Percentiles rank a stretch among this genome's conserved stretches.
Evolutionary conservation across 2,797 vertebrate genomes (phyloP).

Genomic region (Orestias chungarensis): DNA sequence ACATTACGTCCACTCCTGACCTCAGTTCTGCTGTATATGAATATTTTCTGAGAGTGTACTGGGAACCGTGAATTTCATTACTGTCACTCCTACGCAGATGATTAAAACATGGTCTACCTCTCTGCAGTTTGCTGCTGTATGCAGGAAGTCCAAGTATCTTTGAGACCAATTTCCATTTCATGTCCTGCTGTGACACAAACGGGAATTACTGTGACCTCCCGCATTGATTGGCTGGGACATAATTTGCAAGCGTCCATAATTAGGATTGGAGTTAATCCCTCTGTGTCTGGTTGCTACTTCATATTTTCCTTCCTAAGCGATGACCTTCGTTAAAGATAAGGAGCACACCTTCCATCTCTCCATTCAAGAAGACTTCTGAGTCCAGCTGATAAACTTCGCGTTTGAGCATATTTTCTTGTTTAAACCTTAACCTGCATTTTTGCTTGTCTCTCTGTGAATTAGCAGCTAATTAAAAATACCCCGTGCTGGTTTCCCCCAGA

Average conservation of each 20-base stretch:
- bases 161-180: conserved; percentile 61
- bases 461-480: conserved; percentile 53
- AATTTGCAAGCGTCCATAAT: conserved; percentile 71
- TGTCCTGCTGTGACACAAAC: conserved; percentile 57
- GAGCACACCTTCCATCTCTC: conserved; percentile 61
- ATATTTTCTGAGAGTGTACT: conserved; percentile 31
- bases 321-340: conserved; percentile 80
- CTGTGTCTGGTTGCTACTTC: conserved; percentile 62
- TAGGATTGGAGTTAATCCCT: conserved; percentile 77
- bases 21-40: conserved; percentile 15
- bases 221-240: conserved; percentile 74
- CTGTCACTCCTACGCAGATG: conserved; percentile 41
- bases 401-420: conserved; percentile 62
- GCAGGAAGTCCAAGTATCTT: conserved; percentile 43
- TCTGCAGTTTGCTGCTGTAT: conserved; percentile 45
- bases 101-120: conserved; percentile 58
- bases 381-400: conserved; percentile 62
- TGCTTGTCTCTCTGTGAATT: conserved; percentile 49
- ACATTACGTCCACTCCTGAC: neutral
- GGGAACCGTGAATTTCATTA: conserved; percentile 48
- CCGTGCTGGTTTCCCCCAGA: conserved; percentile 26
- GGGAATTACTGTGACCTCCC: conserved; percentile 71
- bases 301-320: conserved; percentile 61
- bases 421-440: conserved; percentile 36
- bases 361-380: conserved; percentile 51